Base-by-base conservation (phyloP, 2,113 vertebrate species). In the Acanthochromis polyacanthus region DNA sequence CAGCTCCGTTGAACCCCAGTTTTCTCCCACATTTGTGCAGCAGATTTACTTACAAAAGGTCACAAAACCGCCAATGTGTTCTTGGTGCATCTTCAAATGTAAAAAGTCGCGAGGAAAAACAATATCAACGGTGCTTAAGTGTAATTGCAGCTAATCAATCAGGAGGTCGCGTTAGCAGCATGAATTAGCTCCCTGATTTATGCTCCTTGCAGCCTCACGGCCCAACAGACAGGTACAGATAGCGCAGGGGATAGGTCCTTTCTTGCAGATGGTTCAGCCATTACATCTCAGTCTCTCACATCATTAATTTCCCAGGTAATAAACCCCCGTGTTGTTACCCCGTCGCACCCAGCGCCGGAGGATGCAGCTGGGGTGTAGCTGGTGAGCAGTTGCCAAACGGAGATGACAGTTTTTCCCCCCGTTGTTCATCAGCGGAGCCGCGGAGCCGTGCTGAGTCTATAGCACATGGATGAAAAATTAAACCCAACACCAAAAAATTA, bases 391-490 rank as follows among this genome's bases (percentile, higher is more conserved):
- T 88, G 88, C 88, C 91, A 93, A 93, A 84, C 75, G 78, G 84
- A 78, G 84, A 89, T 89, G 88, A 89, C 91, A 92, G 81, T 89
- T 87, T 90, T 71, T 76, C 84, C 88, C 81, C 32, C 32, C 32
- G 82, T 82, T 93, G 90, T 93, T 94, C 90, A 92, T 94, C 93
- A 93, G 93, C 92, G 87, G 94, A 95, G 91, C 86, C 92, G 91
- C 76, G 92, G 94, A 96, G 91, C 92, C 89, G 90, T 82, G 92
- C 92, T 93, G 93, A 81, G 80, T 89, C 71, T 95, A 93, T 92
- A 67, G 90, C 95, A 94, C 95, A 93, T 91, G 94, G 93, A 95
- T 96, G 87, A 96, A 96, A 96, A 96, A 97, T 96, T 96, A 95
- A 96, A 96, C 92, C 90, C 63, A 75, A 94, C 91, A 93, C 92